Percentiles rank a stretch among this genome's conserved stretches.
Conservation (phyloP, 2,113 vertebrate genomes). For the Electrona antarctica region DNA sequence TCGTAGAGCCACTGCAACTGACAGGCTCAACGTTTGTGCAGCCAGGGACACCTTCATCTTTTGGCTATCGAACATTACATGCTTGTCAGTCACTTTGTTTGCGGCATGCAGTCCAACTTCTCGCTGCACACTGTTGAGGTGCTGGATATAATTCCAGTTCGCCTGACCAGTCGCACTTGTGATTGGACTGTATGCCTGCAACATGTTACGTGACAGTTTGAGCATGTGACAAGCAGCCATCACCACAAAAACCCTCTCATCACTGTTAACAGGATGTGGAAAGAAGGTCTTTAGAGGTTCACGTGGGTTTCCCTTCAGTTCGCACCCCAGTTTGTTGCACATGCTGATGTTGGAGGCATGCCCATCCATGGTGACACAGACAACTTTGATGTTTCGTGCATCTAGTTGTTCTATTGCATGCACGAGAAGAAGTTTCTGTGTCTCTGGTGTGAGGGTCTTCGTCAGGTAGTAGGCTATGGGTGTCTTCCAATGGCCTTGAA, state of each 20-base stretch:
- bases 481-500: too few relatives aligned
- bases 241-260: conserved; percentile 29
- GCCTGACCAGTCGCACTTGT: conserved; percentile 22
- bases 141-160: background rate
- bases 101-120: too few relatives aligned
- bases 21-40: too few relatives aligned
- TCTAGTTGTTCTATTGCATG: background rate
- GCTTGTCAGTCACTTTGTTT: too few relatives aligned
- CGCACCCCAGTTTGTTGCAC: conserved; percentile 37
- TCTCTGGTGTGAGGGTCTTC: too few relatives aligned
- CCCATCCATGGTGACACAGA: conserved; percentile 33
- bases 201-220: background rate
- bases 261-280: conserved; percentile 14
- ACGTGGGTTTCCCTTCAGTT: conserved; percentile 12
- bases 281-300: conserved; percentile 17
- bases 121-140: too few relatives aligned
- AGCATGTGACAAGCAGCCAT: conserved; percentile 34
- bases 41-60: too few relatives aligned
- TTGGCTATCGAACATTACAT: too few relatives aligned
- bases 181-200: conserved; percentile 13
- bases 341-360: conserved; percentile 22
- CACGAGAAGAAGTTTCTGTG: too few relatives aligned
- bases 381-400: conserved; percentile 17
- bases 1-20: too few relatives aligned
- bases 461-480: too few relatives aligned